Percentiles rank a stretch among this genome's conserved stretches.
Evolutionary conservation across 1,140 invertebrate genomes (phyloP).

Genomic region (Medauroidea extradentata): DNA sequence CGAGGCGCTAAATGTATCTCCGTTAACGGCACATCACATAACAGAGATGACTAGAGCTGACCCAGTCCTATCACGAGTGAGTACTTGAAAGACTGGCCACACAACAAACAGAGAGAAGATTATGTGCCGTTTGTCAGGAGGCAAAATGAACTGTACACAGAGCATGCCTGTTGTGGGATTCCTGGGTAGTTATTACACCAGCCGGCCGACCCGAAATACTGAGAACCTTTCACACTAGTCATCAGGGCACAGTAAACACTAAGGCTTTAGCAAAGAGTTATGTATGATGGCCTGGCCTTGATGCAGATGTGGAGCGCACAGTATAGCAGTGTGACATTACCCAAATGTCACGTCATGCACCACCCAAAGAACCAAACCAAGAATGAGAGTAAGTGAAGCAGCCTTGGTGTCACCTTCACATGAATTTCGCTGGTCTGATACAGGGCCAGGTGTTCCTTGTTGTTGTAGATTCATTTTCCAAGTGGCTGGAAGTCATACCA

Average conservation of each 20-base stretch:
- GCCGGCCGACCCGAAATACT: constrained; percentile 22
- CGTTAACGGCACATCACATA: constrained; percentile 6
- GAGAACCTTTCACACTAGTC: constrained; percentile 39
- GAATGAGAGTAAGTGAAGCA: constrained; percentile 35
- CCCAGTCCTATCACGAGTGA: constrained; percentile 1
- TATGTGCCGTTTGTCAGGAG: neutral
- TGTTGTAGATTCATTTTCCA: constrained; percentile 35
- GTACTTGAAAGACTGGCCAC: constrained; percentile 1
- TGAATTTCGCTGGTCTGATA: constrained; percentile 41
- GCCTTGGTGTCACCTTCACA: constrained; percentile 46
- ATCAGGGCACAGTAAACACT: constrained; percentile 36
- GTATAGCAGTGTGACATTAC: constrained; percentile 4
- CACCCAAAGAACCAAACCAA: constrained; percentile 23
- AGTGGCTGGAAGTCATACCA: constrained; percentile 40
- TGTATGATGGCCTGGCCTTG: constrained; percentile 20
- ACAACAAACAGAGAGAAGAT: constrained; percentile 1
- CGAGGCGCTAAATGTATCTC: constrained; percentile 2
- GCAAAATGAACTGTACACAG: constrained; percentile 13
- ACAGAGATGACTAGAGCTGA: constrained; percentile 2
- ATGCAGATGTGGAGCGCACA: constrained; percentile 15
- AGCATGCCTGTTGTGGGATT: constrained; percentile 26
- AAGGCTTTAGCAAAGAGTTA: constrained; percentile 16
- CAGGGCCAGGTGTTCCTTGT: constrained; percentile 15
- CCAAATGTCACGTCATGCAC: neutral
- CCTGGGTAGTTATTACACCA: constrained; percentile 39